Percentiles rank a stretch among this genome's conserved stretches.
phyloP scores from a whole-genome alignment of 2,888 invertebrate species.

The Operophtera brumata region DNA sequence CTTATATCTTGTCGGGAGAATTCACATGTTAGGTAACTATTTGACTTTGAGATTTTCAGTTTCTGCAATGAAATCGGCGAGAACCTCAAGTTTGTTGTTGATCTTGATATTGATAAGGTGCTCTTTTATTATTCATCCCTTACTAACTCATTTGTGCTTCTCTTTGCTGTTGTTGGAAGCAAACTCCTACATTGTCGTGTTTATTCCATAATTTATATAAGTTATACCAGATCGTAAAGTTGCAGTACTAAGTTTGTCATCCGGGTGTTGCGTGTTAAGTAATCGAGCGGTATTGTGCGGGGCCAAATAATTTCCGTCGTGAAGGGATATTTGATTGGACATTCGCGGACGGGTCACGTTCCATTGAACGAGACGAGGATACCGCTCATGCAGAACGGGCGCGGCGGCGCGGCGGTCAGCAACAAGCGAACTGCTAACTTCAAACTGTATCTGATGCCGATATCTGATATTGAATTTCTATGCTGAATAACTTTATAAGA shows the following conservation, averaged over 20 bases:
- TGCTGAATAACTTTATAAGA: conserved; percentile 4
- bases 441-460: conserved; percentile 32
- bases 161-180: too few species aligned
- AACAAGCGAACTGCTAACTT: conserved; percentile 25
- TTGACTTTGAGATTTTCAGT: background rate
- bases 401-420: conserved; percentile 28
- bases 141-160: too few species aligned
- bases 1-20: background rate
- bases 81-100: background rate
- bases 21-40: background rate
- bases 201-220: background rate
- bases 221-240: background rate
- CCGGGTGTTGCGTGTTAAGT: conserved; percentile 31
- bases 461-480: conserved; percentile 21
- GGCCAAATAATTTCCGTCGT: conserved; percentile 52
- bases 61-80: background rate
- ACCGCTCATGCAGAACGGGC: conserved; percentile 63
- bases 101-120: background rate
- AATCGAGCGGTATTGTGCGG: conserved; percentile 40
- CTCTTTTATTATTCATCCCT: background rate
- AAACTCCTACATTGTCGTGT: too few species aligned
- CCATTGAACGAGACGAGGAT: conserved; percentile 65
- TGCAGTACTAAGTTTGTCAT: conserved; percentile 17
- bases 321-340: conserved; percentile 56
- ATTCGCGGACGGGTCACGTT: conserved; percentile 65